phyloP scores from a whole-genome alignment of 1,140 invertebrate genomes.

The Caenorhabditis latens region DNA sequence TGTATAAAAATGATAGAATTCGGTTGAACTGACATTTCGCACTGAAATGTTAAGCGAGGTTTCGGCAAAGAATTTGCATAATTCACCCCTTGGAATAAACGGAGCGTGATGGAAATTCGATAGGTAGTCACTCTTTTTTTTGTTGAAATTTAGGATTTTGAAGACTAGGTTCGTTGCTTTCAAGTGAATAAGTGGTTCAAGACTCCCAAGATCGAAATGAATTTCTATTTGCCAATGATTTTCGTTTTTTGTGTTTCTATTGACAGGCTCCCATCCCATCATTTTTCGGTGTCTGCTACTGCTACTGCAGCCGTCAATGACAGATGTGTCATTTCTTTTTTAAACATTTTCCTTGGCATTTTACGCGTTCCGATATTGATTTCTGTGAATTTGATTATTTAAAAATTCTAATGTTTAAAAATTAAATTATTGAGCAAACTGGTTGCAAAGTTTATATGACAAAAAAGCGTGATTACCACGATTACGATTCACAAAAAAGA shows the following conservation, averaged over 20 bases:
- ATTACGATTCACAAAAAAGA: too few relatives aligned
- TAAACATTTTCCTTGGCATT: not conserved
- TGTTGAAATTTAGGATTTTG: conserved; percentile 1
- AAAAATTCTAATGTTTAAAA: too few relatives aligned
- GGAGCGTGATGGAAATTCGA: conserved; percentile 40
- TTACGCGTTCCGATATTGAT: conserved; percentile 29
- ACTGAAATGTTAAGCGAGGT: conserved; percentile 16
- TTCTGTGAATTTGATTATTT: conserved; percentile 2
- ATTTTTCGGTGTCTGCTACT: conserved; percentile 50
- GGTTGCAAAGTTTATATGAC: not conserved
- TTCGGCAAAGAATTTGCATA: conserved; percentile 25
- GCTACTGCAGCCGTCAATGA: not conserved
- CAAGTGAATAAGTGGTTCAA: too few relatives aligned
- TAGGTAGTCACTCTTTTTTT: not conserved
- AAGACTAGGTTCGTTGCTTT: not conserved
- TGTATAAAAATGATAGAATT: not conserved
- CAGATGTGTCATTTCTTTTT: conserved; percentile 45
- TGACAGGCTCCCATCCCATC: conserved; percentile 51
- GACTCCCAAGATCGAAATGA: too few relatives aligned
- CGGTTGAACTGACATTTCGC: not conserved
- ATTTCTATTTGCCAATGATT: conserved; percentile 25
- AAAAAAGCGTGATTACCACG: not conserved
- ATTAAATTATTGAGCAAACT: not conserved
- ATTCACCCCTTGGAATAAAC: not conserved
- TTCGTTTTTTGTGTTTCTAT: conserved; percentile 44